These are phyloP conservation scores for Cerastoderma edule DNA, from an alignment of 2,888 invertebrate genomes.

Conservation along the genomic window DNA sequence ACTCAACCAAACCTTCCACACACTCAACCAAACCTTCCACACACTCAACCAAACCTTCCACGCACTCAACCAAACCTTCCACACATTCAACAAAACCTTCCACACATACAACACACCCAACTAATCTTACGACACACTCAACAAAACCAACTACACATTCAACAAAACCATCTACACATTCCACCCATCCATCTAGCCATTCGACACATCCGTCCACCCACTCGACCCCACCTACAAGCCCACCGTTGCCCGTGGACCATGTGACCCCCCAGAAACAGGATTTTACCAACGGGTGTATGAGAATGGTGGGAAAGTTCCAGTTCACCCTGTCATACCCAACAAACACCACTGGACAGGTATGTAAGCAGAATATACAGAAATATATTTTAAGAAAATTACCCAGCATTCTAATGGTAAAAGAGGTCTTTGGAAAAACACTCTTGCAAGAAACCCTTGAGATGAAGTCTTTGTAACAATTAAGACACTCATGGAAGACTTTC, in stretches of 20 bases:
- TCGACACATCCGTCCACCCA: neutral
- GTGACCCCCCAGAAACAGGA: neutral
- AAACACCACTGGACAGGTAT: constrained; percentile 3
- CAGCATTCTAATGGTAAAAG: too few relatives aligned
- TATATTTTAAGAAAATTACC: neutral
- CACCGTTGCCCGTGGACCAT: neutral
- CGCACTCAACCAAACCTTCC: neutral
- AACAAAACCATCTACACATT: neutral
- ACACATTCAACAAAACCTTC: neutral
- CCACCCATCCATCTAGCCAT: neutral
- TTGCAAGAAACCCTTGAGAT: too few relatives aligned
- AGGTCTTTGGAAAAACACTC: too few relatives aligned
- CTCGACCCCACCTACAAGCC: neutral
- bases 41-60: neutral
- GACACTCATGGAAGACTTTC: too few relatives aligned
- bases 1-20: neutral
- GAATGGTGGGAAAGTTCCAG: constrained; percentile 13
- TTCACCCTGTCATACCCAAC: constrained; percentile 12
- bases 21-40: neutral
- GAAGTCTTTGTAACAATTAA: too few relatives aligned
- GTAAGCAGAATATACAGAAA: neutral
- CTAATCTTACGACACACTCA: constrained; percentile 5
- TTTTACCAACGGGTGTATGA: constrained; percentile 11
- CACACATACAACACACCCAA: constrained; percentile 4
- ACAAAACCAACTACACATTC: neutral